A percentile compares a stretch with the other conserved stretches of the same genome.
These are phyloP conservation scores for Hydrolagus colliei DNA, from an alignment of 2,797 vertebrate genomes.

Conservation along the genomic window DNA sequence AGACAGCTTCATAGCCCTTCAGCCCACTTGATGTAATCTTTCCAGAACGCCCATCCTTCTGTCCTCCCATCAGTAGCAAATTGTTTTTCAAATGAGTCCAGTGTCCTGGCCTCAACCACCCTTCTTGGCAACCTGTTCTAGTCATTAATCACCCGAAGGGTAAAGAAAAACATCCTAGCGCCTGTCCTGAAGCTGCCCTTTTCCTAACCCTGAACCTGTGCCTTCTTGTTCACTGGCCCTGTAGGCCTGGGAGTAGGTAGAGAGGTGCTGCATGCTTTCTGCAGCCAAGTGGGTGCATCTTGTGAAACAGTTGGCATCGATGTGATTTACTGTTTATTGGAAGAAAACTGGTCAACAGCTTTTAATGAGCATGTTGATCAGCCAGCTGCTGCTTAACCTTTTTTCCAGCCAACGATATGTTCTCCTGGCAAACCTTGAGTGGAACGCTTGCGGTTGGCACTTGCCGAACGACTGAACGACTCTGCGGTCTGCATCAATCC, in stretches of 20 bases:
- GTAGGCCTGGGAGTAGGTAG: not conserved
- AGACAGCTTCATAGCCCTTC: too few species aligned
- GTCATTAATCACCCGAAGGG: too few species aligned
- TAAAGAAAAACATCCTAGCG: too few species aligned
- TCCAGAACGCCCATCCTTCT: too few species aligned
- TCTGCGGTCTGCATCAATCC: not conserved
- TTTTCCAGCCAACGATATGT: not conserved
- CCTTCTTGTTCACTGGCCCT: too few species aligned
- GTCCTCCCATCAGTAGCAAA: too few species aligned
- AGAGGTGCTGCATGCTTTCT: not conserved
- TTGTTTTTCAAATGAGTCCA: too few species aligned
- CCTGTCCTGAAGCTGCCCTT: too few species aligned
- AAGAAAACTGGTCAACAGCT: not conserved
- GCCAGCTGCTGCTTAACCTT: not conserved
- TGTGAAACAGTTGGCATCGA: not conserved
- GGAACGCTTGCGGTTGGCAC: not conserved
- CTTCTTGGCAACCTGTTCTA: too few species aligned
- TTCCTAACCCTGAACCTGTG: too few species aligned
- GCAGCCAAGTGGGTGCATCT: not conserved
- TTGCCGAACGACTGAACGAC: not conserved
- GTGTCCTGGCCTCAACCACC: too few species aligned
- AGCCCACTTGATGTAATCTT: too few species aligned
- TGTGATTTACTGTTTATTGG: not conserved
- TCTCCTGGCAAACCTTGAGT: not conserved
- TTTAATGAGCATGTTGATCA: not conserved